Evolutionary conservation across 2,797 vertebrate species (phyloP), one percentile per base, ranked within the genome.

Genomic region (Chloroceryle amazona): DNA sequence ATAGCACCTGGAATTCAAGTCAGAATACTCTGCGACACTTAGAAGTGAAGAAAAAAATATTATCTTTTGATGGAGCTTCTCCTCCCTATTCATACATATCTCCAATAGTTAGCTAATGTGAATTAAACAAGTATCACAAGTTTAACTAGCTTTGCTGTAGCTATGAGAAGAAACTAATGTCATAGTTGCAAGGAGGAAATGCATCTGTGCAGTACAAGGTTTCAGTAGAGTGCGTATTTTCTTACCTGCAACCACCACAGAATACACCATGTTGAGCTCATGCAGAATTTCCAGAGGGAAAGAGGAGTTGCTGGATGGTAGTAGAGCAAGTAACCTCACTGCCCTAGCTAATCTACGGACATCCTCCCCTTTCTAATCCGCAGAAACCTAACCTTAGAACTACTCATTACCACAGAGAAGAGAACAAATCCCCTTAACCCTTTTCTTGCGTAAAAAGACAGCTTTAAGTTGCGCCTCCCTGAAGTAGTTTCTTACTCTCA

Each of bases 341-440:
- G 96, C 91, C 95, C 91, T 47, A 79, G 96, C 97, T 97, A 97
- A 98, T 96, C 98, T 97, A 73, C 28, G 95, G 78, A 97, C 92
- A 97, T 98, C 98, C 98, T 97, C 97, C 98, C 97, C 97, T 95
- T 95, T 82, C 82, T 98, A 98, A 98, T 98, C 98, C 96, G 37
- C 58, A 93, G 95, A 95, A 95, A 91, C 84, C 94, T 97, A 93
- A 95, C 94, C 85, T 96, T 85, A 96, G 89, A 95, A 71, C 81
- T 63, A 92, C 95, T 92, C 85, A 76, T 96, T 88, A 92, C 71
- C 91, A 94, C 37, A 67, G 71, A 95, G 92, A 95, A 91, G 90
- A 93, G 65, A 91, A 73, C 91, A 97, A 97, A 97, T 97, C 95
- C 97, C 92, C 75, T 95, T 98, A 96, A 97, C 94, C 95, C 75